These are phyloP conservation scores for Grammomys dolichurus DNA, from an alignment of 2,113 vertebrate genomes.

Conservation along the genomic window DNA sequence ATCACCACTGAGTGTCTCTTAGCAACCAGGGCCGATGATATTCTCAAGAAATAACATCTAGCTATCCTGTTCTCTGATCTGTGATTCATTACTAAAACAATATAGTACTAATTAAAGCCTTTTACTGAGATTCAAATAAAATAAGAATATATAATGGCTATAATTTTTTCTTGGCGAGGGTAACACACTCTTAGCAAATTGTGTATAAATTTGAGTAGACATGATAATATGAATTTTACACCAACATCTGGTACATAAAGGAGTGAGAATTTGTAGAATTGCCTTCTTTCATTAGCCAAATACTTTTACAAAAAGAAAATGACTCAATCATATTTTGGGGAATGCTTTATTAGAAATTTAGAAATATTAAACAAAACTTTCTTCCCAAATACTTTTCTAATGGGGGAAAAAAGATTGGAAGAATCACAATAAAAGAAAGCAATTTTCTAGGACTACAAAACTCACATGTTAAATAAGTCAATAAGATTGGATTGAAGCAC, in stretches of 20 bases:
- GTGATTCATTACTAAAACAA: constrained; percentile 69
- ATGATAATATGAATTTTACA: not conserved
- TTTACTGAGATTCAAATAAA: constrained; percentile 56
- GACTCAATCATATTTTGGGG: not conserved
- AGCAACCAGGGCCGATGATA: constrained; percentile 46
- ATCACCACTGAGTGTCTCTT: constrained; percentile 60
- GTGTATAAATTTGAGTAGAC: not conserved
- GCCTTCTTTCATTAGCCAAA: not conserved
- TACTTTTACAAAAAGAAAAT: not conserved
- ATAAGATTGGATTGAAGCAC: constrained; percentile 24
- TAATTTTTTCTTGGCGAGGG: constrained; percentile 25
- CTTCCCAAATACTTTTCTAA: constrained; percentile 22
- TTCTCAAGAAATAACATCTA: not conserved
- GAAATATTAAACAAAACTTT: constrained; percentile 37
- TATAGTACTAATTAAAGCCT: constrained; percentile 61
- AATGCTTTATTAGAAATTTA: constrained; percentile 21
- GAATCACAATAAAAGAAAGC: constrained; percentile 25
- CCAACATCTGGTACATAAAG: not conserved
- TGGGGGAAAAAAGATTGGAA: not conserved
- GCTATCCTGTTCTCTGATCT: constrained; percentile 45
- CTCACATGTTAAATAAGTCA: constrained; percentile 52
- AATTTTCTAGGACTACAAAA: constrained; percentile 53
- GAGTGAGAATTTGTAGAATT: not conserved
- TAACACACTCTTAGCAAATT: not conserved
- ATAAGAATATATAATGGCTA: constrained; percentile 54